Percentiles rank a stretch among this genome's conserved stretches.
These are phyloP conservation scores for Lasioglossum pauxillum DNA, from an alignment of 2,888 invertebrate genomes.

Conservation along the genomic window DNA sequence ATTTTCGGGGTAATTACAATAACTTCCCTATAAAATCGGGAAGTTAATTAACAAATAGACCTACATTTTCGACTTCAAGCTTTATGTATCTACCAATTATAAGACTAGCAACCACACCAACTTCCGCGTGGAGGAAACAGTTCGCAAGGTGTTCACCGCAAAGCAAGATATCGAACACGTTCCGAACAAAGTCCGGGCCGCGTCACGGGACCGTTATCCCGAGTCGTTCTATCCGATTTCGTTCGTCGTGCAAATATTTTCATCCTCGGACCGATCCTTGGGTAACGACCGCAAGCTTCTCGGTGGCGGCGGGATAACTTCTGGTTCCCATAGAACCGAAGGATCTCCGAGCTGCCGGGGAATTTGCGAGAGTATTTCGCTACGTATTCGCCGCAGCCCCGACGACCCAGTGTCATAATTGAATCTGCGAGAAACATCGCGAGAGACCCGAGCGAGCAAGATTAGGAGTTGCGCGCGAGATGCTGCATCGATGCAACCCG, in stretches of 20 bases:
- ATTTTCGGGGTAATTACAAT: no score
- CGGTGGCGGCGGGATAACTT: slow-evolving; percentile 53
- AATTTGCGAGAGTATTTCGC: slow-evolving; percentile 43
- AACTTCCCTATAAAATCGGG: no score
- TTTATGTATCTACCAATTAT: not conserved
- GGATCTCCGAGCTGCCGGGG: slow-evolving; percentile 58
- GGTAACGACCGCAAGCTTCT: slow-evolving; percentile 50
- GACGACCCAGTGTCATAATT: slow-evolving; percentile 58
- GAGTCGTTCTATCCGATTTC: not conserved
- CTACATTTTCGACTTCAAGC: not conserved
- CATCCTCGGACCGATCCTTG: slow-evolving; percentile 32
- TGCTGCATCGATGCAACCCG: not conserved
- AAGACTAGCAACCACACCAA: no score
- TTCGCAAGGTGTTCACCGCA: not conserved
- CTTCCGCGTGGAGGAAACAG: not conserved
- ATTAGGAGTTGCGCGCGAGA: slow-evolving; percentile 42
- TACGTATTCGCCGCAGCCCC: slow-evolving; percentile 37
- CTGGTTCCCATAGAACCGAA: slow-evolving; percentile 30
- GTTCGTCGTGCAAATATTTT: slow-evolving; percentile 44
- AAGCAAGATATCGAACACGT: not conserved
- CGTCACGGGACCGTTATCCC: not conserved
- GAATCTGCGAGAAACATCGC: slow-evolving; percentile 58
- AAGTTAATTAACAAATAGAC: not conserved
- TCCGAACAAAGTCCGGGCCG: not conserved
- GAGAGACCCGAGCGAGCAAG: slow-evolving; percentile 29